Evolutionary conservation across 2,797 vertebrate genomes (phyloP).

Genomic region (Kryptopterus vitreolus): DNA sequence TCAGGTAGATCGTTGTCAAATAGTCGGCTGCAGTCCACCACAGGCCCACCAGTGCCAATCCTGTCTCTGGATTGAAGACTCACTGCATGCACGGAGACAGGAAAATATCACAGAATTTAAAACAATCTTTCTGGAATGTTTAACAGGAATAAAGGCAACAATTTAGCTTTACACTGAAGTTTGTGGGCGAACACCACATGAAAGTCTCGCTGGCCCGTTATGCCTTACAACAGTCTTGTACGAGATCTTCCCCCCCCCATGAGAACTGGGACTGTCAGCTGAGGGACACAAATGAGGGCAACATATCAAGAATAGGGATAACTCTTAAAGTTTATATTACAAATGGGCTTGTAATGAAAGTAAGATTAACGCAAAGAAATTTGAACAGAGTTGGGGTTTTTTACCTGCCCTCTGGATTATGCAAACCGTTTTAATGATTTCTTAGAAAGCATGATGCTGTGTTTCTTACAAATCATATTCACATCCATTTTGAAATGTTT

Average conservation of each 20-base stretch:
- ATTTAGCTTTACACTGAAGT: not conserved
- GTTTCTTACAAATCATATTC: not conserved
- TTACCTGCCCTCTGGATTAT: not conserved
- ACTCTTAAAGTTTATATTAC: conserved; percentile 2
- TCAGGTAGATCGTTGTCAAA: conserved; percentile 96
- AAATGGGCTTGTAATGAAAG: conserved; percentile 29
- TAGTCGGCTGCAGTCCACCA: conserved; percentile 95
- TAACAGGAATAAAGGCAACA: not conserved
- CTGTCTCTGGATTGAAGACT: conserved; percentile 97
- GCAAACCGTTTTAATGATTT: not conserved
- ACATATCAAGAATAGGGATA: not conserved
- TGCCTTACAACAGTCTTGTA: not conserved
- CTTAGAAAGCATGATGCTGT: not conserved
- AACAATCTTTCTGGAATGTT: not conserved
- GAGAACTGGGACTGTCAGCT: not conserved
- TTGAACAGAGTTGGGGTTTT: not conserved
- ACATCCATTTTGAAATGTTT: not conserved
- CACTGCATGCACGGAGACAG: conserved; percentile 75
- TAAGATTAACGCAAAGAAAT: conserved; percentile 1
- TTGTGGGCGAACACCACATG: not conserved
- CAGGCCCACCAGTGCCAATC: conserved; percentile 89
- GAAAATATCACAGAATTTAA: not conserved
- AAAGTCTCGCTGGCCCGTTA: not conserved
- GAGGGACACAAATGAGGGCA: not conserved
- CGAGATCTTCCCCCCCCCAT: no score